Base-by-base conservation (phyloP, 2,888 invertebrate genomes). In the Pristionchus japonicus region DNA sequence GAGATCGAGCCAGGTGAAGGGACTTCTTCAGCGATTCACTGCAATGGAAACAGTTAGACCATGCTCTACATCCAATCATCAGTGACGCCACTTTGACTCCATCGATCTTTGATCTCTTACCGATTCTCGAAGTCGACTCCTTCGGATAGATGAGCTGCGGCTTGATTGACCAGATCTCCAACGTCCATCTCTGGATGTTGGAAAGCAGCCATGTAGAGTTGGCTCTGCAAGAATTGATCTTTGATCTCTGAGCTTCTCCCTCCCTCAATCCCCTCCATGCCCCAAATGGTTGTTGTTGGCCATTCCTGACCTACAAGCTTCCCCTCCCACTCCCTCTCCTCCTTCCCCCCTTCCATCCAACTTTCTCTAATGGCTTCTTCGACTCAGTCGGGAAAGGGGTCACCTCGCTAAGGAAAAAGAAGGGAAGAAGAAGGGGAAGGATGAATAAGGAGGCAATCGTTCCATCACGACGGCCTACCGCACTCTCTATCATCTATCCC, bases 1-100 rank as follows among this genome's bases (percentile, higher is more conserved):
- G 89, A 27, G 89, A 90, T 77, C 94, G 89, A 40, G 94, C 94
- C n/a, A 92, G 90, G 6, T 93, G 92, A 31, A 94, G 90, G 70
- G 92, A 92, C 88, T 94, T 94, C 89, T 93, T 91, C 40, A 94
- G 90, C 31, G 92, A 91, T 84, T 94, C 94, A 31, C 93, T 92
- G 89, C 11, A 87, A 57, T 27, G 17, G n/a, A 34, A 43, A 3
- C 7, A 43, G 4, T 80, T 49, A 27, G 80, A 47, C 6, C 13
- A 31, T 31, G 40, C n/a, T n/a, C 43, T 47, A 47, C 9, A 43
- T 40, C 20, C 52, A 20, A 20, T 27, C 52, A 57, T 15, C 7
- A 57, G 9, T 27, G n/a, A n/a, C n/a, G n/a, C n/a, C n/a, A n/a
- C 34, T 1, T 40, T 1, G n/a, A n/a, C 23, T 40, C 6, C 40